These are phyloP conservation scores for Eleginops maclovinus DNA, from an alignment of 2,113 vertebrate species.

Conservation along the genomic window DNA sequence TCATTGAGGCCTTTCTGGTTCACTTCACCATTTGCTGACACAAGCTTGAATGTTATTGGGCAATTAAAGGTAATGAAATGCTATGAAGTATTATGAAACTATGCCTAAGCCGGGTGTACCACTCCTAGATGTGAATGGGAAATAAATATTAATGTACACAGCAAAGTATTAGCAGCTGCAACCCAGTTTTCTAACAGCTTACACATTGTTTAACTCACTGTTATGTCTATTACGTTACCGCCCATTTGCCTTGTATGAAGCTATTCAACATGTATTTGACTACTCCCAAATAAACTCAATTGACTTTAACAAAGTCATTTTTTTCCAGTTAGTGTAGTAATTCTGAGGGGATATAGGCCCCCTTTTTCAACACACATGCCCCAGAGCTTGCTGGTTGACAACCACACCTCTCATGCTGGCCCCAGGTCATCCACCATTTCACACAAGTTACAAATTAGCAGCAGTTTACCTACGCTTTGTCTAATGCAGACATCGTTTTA, in stretches of 20 bases:
- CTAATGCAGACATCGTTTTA: constrained; percentile 2
- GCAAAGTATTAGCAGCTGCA: constrained; percentile 65
- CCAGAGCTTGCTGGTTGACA: constrained; percentile 9
- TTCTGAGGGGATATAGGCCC: constrained; percentile 28
- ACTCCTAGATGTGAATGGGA: constrained; percentile 53
- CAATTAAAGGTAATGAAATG: constrained; percentile 77
- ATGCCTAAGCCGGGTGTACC: constrained; percentile 37
- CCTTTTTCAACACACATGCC: constrained; percentile 29
- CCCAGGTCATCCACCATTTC: constrained; percentile 38
- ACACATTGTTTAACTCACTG: constrained; percentile 47
- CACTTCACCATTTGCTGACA: constrained; percentile 74
- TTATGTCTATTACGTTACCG: constrained; percentile 35
- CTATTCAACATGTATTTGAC: constrained; percentile 58
- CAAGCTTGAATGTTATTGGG: constrained; percentile 75
- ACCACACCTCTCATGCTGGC: constrained; percentile 3
- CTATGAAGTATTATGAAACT: constrained; percentile 61
- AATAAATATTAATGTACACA: constrained; percentile 56
- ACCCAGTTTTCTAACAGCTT: constrained; percentile 52
- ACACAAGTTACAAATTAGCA: constrained; percentile 55
- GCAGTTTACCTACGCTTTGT: neutral
- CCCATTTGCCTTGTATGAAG: constrained; percentile 32
- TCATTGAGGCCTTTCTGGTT: constrained; percentile 73
- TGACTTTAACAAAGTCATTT: constrained; percentile 19
- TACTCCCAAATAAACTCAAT: constrained; percentile 45
- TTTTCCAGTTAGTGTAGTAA: constrained; percentile 8